phyloP scores from a whole-genome alignment of 2,113 vertebrate species.

The Ciconia boyciana region DNA sequence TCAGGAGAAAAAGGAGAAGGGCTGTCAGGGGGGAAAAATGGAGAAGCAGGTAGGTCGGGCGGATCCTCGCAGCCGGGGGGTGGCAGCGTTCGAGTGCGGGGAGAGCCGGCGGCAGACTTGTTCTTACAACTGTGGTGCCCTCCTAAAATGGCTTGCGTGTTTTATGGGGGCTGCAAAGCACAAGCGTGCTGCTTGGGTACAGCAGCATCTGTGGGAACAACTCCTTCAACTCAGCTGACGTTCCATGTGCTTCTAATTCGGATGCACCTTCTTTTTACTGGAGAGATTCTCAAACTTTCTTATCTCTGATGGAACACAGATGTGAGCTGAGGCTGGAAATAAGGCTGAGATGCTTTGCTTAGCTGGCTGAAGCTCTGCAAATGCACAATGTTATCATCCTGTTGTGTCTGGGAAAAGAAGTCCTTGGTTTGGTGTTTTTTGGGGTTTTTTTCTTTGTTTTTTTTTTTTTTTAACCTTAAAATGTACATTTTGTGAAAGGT shows the following conservation, averaged over 20 bases:
- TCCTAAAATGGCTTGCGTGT: background rate
- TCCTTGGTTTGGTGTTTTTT: background rate
- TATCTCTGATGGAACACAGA: background rate
- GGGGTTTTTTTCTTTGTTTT: no score
- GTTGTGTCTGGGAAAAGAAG: background rate
- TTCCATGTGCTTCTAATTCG: background rate
- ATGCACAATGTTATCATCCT: background rate
- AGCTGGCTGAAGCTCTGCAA: background rate
- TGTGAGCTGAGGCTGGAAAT: background rate
- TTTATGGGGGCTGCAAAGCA: background rate
- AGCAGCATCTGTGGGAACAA: background rate
- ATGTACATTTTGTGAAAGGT: rapidly evolving
- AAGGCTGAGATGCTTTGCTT: background rate
- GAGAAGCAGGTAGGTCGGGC: conserved; percentile 68
- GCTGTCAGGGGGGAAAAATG: conserved; percentile 15
- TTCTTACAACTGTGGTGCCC: background rate
- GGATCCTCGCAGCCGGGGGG: background rate
- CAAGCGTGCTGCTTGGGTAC: background rate
- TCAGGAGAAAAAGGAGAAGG: background rate
- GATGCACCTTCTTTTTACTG: background rate
- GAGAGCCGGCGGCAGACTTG: background rate
- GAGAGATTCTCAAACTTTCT: conserved; percentile 51
- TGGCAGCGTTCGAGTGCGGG: background rate
- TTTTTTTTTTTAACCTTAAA: background rate
- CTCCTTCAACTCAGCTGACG: background rate